These are phyloP conservation scores for Scomber japonicus DNA, from an alignment of 2,113 vertebrate species.

Conservation along the genomic window DNA sequence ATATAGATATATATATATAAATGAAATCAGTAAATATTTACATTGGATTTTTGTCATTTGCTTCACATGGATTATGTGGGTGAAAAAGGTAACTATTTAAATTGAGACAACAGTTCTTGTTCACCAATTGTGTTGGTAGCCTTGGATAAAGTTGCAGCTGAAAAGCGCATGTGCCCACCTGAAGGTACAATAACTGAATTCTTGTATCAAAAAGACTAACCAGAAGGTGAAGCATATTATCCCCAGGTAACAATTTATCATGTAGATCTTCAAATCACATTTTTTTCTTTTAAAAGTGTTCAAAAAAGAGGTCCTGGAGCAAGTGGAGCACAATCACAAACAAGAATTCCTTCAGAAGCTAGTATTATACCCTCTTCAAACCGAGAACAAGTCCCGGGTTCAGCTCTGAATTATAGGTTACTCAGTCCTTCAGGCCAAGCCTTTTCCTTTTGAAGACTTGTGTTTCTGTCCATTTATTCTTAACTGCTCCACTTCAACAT, in stretches of 20 bases:
- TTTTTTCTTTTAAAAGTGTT: conserved; percentile 74
- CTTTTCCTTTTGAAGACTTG: conserved; percentile 43
- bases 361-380: conserved; percentile 59
- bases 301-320: conserved; percentile 63
- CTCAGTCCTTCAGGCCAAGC: conserved; percentile 54
- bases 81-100: conserved; percentile 59
- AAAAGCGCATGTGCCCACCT: conserved; percentile 65
- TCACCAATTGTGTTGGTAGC: conserved; percentile 62
- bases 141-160: conserved; percentile 69
- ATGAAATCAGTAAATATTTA: conserved; percentile 84
- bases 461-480: conserved; percentile 48
- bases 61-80: conserved; percentile 59
- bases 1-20: conserved; percentile 70
- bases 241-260: conserved; percentile 61
- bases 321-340: conserved; percentile 67
- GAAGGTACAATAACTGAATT: conserved; percentile 60
- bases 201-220: conserved; percentile 58
- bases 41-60: conserved; percentile 76
- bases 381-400: conserved; percentile 49
- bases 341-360: conserved; percentile 60
- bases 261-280: conserved; percentile 66
- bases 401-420: conserved; percentile 62
- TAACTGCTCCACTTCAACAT: conserved; percentile 49
- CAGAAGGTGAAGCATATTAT: conserved; percentile 38
- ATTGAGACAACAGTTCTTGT: conserved; percentile 61